These are phyloP conservation scores for Arctopsyche grandis DNA, from an alignment of 1,140 invertebrate genomes.

Conservation along the genomic window DNA sequence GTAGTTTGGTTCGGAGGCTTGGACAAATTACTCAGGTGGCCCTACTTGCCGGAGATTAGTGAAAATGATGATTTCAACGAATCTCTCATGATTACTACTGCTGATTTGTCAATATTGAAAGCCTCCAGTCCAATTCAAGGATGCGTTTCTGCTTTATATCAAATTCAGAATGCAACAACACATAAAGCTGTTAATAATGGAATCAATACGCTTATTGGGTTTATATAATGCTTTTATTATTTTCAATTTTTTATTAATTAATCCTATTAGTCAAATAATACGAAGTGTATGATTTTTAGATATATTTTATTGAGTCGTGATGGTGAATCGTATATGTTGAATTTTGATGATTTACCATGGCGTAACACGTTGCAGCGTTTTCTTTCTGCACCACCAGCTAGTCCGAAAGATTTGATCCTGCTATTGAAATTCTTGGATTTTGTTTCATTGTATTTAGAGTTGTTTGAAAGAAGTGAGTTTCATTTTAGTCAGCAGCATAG, in stretches of 20 bases:
- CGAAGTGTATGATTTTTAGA: constrained; percentile 29
- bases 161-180: constrained; percentile 71
- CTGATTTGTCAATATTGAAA: constrained; percentile 64
- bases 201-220: constrained; percentile 68
- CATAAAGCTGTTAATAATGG: constrained; percentile 67
- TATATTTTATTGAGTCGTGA: constrained; percentile 41
- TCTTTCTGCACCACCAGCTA: constrained; percentile 69
- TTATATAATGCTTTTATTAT: constrained; percentile 47
- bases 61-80: constrained; percentile 54
- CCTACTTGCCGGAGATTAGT: constrained; percentile 53
- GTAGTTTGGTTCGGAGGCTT: constrained; percentile 63
- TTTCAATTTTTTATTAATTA: constrained; percentile 13
- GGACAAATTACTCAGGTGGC: constrained; percentile 56
- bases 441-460: constrained; percentile 59
- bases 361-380: constrained; percentile 68
- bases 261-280: no score
- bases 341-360: constrained; percentile 69
- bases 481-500: no score
- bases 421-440: constrained; percentile 69
- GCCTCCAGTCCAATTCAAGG: constrained; percentile 64
- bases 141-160: constrained; percentile 64
- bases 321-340: constrained; percentile 39
- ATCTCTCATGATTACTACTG: constrained; percentile 60
- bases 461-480: constrained; percentile 19
- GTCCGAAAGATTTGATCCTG: constrained; percentile 68